Evolutionary conservation across 2,797 vertebrate species (phyloP), one percentile per base, ranked within the genome.

Genomic region (Thripadectes ignobilis): DNA sequence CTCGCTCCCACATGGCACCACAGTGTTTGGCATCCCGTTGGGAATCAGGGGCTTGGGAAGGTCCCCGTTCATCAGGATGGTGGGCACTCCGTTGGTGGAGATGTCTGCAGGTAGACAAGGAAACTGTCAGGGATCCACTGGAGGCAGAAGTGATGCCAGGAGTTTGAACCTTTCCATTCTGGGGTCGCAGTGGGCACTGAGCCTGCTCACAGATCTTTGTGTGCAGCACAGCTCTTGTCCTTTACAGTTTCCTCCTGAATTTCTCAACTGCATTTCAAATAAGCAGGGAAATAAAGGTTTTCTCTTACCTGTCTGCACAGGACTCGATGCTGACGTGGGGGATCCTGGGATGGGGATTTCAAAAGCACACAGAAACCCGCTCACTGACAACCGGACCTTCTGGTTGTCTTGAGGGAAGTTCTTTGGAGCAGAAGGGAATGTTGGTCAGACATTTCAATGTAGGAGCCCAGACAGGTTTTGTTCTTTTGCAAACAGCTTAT

Each of bases 341-440:
- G 99, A 99, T 82, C 99, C 99, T 2, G 99, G 99, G 67, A 99
- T 98, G 1, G 99, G 99, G 92, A 99, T 98, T 98, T 99, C 99
- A 85, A 99, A 99, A 0, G 99, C 99, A 89, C 99, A 99, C 80
- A 99, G 97, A 97, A 99, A 99, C 75, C 99, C 98, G 66, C 98
- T 99, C 30, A 99, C 98, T 2, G 99, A 99, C 48, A 99, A 98
- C 58, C 99, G 98, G 4, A 99, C 99, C 96, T 99, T 99, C 98
- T 99, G 99, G 98, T 99, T 99, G 97, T 99, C 99, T 95, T 99
- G 99, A 79, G 99, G 99, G 91, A 99, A 99, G 96, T 99, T 99
- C 99, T 99, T 74, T 21, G 68, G 63, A 57, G 57, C 55, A 79
- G 49, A 95, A 79, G 54, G 26, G 13, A 89, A 51, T 41, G 46